Conservation (phyloP, 2,113 vertebrate species). For the Leiothrix lutea region DNA sequence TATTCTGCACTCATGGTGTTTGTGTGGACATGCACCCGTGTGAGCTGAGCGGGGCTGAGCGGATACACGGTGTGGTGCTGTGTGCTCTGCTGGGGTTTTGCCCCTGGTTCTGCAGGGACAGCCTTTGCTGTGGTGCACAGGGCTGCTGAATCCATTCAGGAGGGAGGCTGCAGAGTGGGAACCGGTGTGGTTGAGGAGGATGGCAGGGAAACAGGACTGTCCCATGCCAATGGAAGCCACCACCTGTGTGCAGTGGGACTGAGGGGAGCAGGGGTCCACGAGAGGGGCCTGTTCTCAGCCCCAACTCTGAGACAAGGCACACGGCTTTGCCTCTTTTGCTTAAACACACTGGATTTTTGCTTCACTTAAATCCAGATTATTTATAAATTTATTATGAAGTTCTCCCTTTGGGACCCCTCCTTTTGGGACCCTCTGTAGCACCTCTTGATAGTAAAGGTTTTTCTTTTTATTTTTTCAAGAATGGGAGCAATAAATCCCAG, state of each 20-base stretch:
- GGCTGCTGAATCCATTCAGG: neutral
- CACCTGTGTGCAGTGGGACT: neutral
- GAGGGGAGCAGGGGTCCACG: neutral
- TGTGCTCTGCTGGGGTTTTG: neutral
- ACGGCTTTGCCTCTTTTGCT: neutral
- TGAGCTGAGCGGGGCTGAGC: neutral
- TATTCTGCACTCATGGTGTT: neutral
- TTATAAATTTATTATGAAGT: neutral
- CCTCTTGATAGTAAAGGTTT: neutral
- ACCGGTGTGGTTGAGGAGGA: rapidly evolving
- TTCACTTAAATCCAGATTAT: neutral
- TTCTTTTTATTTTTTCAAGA: neutral
- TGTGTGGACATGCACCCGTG: neutral
- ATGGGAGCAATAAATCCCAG: neutral
- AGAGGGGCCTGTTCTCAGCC: neutral
- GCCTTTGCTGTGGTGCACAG: neutral
- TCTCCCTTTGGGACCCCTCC: neutral
- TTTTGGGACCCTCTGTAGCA: neutral
- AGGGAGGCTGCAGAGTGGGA: neutral
- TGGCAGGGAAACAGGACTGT: neutral
- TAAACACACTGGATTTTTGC: neutral
- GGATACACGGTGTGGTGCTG: rapidly evolving
- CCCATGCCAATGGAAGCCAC: rapidly evolving
- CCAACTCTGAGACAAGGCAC: rapidly evolving
- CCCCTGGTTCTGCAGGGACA: neutral